These are phyloP conservation scores for Collichthys lucidus DNA, from an alignment of 2,113 vertebrate genomes.

Conservation along the genomic window DNA sequence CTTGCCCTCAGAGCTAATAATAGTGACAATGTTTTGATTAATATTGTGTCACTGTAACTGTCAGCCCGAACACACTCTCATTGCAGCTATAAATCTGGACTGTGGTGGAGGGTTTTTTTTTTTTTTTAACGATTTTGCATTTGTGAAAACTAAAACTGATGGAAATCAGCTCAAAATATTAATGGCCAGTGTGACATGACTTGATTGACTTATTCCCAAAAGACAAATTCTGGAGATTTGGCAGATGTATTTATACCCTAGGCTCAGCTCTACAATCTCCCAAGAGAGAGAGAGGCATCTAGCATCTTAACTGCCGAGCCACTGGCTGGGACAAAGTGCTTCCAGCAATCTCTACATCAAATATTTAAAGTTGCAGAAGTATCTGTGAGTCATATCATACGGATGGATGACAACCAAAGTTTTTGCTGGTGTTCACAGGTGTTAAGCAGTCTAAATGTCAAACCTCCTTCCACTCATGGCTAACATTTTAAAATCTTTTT, in stretches of 20 bases:
- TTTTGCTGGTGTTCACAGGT: conserved; percentile 2
- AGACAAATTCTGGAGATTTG: conserved; percentile 24
- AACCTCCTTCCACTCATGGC: background rate
- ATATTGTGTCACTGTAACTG: background rate
- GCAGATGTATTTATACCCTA: conserved; percentile 31
- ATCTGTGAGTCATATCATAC: background rate
- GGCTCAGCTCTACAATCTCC: conserved; percentile 30
- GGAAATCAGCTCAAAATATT: conserved; percentile 1
- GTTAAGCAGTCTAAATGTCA: conserved; percentile 8
- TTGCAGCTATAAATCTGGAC: background rate
- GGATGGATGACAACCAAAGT: background rate
- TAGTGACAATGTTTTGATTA: conserved; percentile 19
- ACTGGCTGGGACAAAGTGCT: conserved; percentile 22
- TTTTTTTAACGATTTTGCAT: conserved; percentile 4
- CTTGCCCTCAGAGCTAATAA: conserved; percentile 33
- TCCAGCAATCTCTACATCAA: conserved; percentile 34
- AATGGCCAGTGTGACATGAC: background rate
- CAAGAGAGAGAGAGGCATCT: conserved; percentile 31
- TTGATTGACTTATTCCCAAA: conserved; percentile 20
- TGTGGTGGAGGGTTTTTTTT: background rate
- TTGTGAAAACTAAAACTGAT: background rate
- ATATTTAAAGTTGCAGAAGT: conserved; percentile 51
- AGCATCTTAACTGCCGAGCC: conserved; percentile 9
- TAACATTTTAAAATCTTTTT: background rate
- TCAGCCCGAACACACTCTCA: background rate